Evolutionary conservation across 1,140 invertebrate genomes (phyloP).

Genomic region (Drosophila pseudoobscura): DNA sequence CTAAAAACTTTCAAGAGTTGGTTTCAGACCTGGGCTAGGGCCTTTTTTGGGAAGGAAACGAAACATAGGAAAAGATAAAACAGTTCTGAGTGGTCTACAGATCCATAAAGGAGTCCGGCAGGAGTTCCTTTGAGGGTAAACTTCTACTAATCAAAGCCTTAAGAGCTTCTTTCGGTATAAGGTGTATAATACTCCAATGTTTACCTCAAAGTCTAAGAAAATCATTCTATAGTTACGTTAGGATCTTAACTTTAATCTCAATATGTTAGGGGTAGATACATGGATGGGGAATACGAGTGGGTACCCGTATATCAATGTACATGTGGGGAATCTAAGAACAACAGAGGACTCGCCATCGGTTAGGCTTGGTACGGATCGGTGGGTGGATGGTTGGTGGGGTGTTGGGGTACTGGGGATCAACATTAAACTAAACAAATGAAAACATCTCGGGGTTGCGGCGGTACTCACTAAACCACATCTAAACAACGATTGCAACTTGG

Average conservation of each 20-base stretch:
- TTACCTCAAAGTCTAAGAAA: neutral
- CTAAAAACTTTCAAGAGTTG: too few relatives aligned
- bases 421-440: slow-evolving; percentile 30
- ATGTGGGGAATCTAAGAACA: slow-evolving; percentile 6
- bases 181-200: too few relatives aligned
- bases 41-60: too few relatives aligned
- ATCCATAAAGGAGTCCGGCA: too few relatives aligned
- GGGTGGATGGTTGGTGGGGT: too few relatives aligned
- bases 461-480: slow-evolving; percentile 74
- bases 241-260: neutral
- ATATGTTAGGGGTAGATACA: slow-evolving; percentile 8
- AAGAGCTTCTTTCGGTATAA: too few relatives aligned
- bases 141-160: too few relatives aligned
- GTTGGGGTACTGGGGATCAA: neutral
- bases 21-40: too few relatives aligned
- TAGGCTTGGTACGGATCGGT: slow-evolving; percentile 3
- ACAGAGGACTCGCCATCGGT: slow-evolving; percentile 9
- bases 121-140: too few relatives aligned
- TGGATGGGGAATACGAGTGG: neutral
- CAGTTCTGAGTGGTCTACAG: too few relatives aligned
- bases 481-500: slow-evolving; percentile 45
- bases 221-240: neutral
- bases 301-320: neutral
- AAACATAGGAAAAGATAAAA: too few relatives aligned
- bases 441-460: slow-evolving; percentile 28